Base-by-base conservation (phyloP, 1,140 invertebrate species). In the Pachypeltis micranthus region DNA sequence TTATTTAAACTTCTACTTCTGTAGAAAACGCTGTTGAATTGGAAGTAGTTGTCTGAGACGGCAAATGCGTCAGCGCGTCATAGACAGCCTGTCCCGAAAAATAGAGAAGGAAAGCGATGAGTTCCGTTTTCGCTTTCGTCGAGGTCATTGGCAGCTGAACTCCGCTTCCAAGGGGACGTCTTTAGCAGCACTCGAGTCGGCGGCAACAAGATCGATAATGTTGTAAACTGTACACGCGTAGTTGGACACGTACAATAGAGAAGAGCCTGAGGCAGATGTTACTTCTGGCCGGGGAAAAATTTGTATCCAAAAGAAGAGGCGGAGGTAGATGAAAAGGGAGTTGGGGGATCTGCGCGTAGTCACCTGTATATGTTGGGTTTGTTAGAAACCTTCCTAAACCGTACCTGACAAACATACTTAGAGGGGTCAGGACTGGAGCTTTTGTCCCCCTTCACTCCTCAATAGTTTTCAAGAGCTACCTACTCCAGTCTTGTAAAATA, bases 311-410 rank as follows among this genome's bases (percentile, higher is more conserved):
- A 39, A 51, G 47, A 51, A 51, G 47, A 21, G 19, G 47, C 47
- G 47, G 47, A 51, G 47, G 19, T 51, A 51, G 47, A 51, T 51
- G 47, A 51, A 51, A 51, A 51, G 47, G 23, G 34, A 39, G 7
- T 7, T 10, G n/a, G 7, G 34, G 34, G 34, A 7, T 10, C 23
- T 21, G 12, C 4, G 4, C 47, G 47, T 21, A 4, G 21, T 21
- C 47, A 51, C 47, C 47, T 51, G 47, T 39, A n/a, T 51, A 51
- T 51, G 47, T 51, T 51, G 47, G 47, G 47, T 51, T 51, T 51
- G 47, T 51, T 14, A 51, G 47, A 21, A 51, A 51, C 47, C 21
- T 51, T 21, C 21, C 47, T 21, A 51, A 51, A 51, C 47, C 47
- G 23, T 51, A 51, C 47, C 47, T 51, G 47, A 51, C 47, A 51